These are phyloP conservation scores for Trichonephila clavata DNA, from an alignment of 1,140 invertebrate species.

Conservation along the genomic window DNA sequence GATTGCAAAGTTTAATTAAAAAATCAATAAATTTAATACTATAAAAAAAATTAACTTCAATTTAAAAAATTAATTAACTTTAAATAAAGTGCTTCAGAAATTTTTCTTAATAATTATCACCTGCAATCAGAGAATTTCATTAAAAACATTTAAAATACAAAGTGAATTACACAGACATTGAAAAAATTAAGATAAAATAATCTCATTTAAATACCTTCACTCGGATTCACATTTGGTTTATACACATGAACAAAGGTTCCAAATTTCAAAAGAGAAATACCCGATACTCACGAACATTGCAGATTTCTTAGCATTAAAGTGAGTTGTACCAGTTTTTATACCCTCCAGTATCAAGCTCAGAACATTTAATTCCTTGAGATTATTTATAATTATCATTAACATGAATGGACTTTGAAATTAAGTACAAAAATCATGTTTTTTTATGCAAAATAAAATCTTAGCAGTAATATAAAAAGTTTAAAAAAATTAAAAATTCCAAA, in stretches of 20 bases:
- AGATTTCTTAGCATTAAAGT: too few species aligned
- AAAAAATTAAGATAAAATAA: not conserved
- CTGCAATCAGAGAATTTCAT: not conserved
- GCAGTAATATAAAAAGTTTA: too few species aligned
- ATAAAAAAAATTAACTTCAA: too few species aligned
- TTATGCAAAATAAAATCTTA: not conserved
- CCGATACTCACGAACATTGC: too few species aligned
- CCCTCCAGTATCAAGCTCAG: not conserved
- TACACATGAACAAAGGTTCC: not conserved
- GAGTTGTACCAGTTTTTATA: too few species aligned
- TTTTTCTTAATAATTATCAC: not conserved
- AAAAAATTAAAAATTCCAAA: too few species aligned
- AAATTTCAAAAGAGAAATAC: too few species aligned
- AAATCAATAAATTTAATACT: not conserved
- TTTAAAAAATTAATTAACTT: too few species aligned
- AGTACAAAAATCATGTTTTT: not conserved
- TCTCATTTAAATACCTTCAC: not conserved
- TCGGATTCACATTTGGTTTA: not conserved
- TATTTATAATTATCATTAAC: not conserved
- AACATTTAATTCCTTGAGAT: not conserved
- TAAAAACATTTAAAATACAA: not conserved
- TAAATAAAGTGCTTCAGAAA: too few species aligned
- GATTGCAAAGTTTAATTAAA: not conserved
- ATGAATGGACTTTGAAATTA: not conserved
- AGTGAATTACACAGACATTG: not conserved